Conservation (phyloP, 2,113 vertebrate species). For the Crocuta crocuta region DNA sequence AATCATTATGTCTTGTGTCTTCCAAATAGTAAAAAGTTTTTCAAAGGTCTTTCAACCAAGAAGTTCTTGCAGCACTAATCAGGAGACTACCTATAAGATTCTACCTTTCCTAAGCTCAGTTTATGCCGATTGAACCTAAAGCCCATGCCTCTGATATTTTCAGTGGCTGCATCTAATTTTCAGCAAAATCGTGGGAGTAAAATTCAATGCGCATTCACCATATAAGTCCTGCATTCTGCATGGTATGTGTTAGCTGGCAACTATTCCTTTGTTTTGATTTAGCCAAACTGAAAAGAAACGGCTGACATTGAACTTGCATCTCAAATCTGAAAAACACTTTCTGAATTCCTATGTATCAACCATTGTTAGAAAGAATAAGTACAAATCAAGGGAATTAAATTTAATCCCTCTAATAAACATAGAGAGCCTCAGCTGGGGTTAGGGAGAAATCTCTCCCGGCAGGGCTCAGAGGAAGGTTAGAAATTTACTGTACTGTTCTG, state of each 20-base stretch:
- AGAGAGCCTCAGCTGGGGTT: not conserved
- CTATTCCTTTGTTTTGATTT: conserved; percentile 53
- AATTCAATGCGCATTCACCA: not conserved
- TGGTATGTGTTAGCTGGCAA: not conserved
- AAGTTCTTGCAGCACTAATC: not conserved
- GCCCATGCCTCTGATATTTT: not conserved
- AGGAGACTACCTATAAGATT: not conserved
- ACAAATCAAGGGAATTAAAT: conserved; percentile 49
- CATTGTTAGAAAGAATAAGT: conserved; percentile 56
- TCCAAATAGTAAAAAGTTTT: not conserved
- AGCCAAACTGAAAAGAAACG: not conserved
- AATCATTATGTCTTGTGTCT: not conserved
- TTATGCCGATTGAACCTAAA: not conserved
- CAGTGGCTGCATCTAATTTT: not conserved
- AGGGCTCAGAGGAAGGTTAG: not conserved
- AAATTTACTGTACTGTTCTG: not conserved
- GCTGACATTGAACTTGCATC: conserved; percentile 26
- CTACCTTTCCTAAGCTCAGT: not conserved
- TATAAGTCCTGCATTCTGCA: not conserved
- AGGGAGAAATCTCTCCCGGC: not conserved
- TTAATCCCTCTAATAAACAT: conserved; percentile 31
- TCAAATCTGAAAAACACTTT: conserved; percentile 48
- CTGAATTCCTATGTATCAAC: not conserved
- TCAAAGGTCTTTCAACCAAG: not conserved
- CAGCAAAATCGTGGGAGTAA: not conserved